Evolutionary conservation across 2,113 vertebrate species (phyloP), one percentile per base, ranked within the genome.

Genomic region (Tyto alba): DNA sequence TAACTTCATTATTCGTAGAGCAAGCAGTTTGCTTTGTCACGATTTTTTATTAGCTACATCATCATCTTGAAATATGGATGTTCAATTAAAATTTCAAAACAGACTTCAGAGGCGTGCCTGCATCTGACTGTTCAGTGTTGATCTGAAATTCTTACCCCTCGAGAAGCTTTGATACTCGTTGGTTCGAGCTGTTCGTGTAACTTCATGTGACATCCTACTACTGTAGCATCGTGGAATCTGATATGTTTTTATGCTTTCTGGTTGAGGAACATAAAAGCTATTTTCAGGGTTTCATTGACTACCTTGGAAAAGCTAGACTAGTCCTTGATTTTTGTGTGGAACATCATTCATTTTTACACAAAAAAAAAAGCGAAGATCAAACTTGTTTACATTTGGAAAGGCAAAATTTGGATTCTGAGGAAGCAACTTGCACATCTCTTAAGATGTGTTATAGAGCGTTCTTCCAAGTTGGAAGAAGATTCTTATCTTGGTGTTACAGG

Each of bases 191-290:
- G 0, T 48, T 89, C 2, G 4, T 50, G 26, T 66, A 23, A 56
- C 62, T 87, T 53, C n/a, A 3, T 9, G 20, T 86, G 40, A 52
- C 27, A 52, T 66, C 34, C 14, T 63, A 75, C 27, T 47, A 15
- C 29, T 64, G 1, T 2, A 55, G 26, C 48, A 38, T 60, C 0
- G 0, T 43, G 20, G 45, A 40, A 76, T 40, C 20, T 43, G 11
- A 23, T 76, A 18, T 56, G 29, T 4, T 67, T 93, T 91, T 83
- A 86, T 41, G 18, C 10, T 77, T 86, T 77, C 34, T 86, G 27
- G 15, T 55, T 90, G 64, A 90, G 64, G 53, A 79, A 20, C 27
- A 17, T 7, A 20, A 30, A 30, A 84, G 45, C 29, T 38, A 5
- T 59, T 45, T 72, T 71, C 60, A 67, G 41, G 17, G 2, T 83